phyloP scores from a whole-genome alignment of 2,888 invertebrate genomes.

The Megaustenia siamemsis region DNA sequence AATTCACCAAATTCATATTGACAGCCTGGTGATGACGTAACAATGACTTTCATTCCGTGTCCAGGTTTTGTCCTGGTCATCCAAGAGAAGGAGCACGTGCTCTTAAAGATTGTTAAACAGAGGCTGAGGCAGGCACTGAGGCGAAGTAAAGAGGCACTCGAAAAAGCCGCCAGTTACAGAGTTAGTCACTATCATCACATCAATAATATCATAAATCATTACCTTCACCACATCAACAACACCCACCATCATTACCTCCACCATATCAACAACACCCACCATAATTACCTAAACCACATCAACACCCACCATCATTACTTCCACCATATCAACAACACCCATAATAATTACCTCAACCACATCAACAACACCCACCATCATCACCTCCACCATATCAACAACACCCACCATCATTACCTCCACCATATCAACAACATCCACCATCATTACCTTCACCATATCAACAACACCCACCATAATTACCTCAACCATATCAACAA shows the following conservation, averaged over 20 bases:
- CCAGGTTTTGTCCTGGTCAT: constrained; percentile 76
- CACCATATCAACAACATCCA: neutral
- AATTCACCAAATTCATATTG: no score
- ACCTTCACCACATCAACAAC: neutral
- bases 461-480: neutral
- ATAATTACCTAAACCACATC: no score
- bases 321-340: no score
- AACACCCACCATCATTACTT: no score
- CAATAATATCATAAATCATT: no score
- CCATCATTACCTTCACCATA: neutral
- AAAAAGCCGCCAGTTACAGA: constrained; percentile 69
- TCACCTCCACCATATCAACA: neutral
- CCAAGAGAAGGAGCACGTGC: constrained; percentile 74
- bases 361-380: neutral
- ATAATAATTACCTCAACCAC: no score
- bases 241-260: no score
- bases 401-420: neutral
- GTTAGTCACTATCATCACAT: constrained; percentile 59
- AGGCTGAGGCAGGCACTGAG: constrained; percentile 66
- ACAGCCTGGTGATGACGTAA: no score
- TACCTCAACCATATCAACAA: neutral
- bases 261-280: no score
- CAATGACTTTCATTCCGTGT: neutral
- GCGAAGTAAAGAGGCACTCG: constrained; percentile 67
- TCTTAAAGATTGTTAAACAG: constrained; percentile 74